A percentile compares a stretch with the other conserved stretches of the same genome.
Evolutionary conservation across 2,113 vertebrate species (phyloP).

Genomic region (Nothobranchius furzeri): DNA sequence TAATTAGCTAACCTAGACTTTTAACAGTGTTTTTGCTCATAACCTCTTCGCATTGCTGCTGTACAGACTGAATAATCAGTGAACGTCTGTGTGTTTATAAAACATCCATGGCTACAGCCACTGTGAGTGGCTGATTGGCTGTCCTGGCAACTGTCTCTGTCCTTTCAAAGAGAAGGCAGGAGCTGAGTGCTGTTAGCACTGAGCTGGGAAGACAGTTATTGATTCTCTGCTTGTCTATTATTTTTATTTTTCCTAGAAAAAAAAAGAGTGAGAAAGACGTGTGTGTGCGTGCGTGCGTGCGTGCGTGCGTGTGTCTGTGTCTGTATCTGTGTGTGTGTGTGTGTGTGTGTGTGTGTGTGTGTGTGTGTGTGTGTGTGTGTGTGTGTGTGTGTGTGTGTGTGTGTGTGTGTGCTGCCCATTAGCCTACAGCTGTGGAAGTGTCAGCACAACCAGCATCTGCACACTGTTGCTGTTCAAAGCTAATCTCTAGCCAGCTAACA

Average conservation of each 20-base stretch:
- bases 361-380: slow-evolving; percentile 19
- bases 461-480: slow-evolving; percentile 37
- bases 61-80: slow-evolving; percentile 50
- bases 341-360: slow-evolving; percentile 14
- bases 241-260: slow-evolving; percentile 70
- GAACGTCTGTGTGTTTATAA: slow-evolving; percentile 58
- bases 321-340: slow-evolving; percentile 4
- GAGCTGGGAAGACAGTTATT: slow-evolving; percentile 67
- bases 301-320: no score
- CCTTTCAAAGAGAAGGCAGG: slow-evolving; percentile 40
- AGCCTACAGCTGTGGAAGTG: slow-evolving; percentile 34
- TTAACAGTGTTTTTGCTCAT: neutral
- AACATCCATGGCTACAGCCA: slow-evolving; percentile 33
- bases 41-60: slow-evolving; percentile 24
- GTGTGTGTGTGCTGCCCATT: slow-evolving; percentile 35
- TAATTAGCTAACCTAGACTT: neutral
- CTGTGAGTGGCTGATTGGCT: slow-evolving; percentile 57
- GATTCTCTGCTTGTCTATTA: slow-evolving; percentile 73
- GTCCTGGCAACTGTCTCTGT: slow-evolving; percentile 57
- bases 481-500: slow-evolving; percentile 39
- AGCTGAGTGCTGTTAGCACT: slow-evolving; percentile 62
- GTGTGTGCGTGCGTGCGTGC: slow-evolving; percentile 10
- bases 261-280: no score
- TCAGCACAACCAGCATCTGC: slow-evolving; percentile 10
- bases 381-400: slow-evolving; percentile 23